phyloP scores from a whole-genome alignment of 2,888 invertebrate genomes.

The Chouioia cunea region DNA sequence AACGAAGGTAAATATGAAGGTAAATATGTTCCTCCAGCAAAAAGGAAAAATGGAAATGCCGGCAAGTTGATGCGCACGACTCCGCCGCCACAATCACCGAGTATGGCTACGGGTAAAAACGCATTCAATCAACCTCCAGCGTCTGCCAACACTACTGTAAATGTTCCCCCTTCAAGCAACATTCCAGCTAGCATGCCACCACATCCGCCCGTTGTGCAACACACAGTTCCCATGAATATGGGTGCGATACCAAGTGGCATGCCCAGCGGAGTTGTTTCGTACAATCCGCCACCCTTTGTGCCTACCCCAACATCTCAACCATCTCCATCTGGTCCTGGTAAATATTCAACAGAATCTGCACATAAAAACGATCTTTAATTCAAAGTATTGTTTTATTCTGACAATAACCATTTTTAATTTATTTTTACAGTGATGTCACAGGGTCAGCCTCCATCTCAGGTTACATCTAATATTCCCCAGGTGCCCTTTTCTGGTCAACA shows the following conservation, averaged over 20 bases:
- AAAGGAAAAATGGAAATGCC: constrained; percentile 77
- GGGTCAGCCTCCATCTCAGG: constrained; percentile 55
- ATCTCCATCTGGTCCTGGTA: constrained; percentile 58
- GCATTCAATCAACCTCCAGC: constrained; percentile 63
- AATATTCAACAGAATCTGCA: constrained; percentile 12
- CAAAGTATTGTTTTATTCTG: not conserved
- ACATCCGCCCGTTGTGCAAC: constrained; percentile 61
- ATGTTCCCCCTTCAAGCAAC: constrained; percentile 60
- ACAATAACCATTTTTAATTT: constrained; percentile 9
- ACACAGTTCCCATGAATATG: constrained; percentile 63
- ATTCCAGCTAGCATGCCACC: constrained; percentile 62
- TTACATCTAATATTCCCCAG: constrained; percentile 56
- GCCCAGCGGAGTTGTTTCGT: constrained; percentile 63
- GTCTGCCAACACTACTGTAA: constrained; percentile 56
- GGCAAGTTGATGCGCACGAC: constrained; percentile 78
- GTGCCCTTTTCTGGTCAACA: constrained; percentile 54
- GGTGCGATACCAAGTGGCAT: constrained; percentile 65
- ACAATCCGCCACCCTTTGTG: constrained; percentile 65
- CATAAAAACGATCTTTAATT: not conserved
- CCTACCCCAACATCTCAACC: constrained; percentile 63
- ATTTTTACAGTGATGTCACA: constrained; percentile 51
- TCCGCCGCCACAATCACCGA: constrained; percentile 70
- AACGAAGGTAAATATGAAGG: constrained; percentile 77
- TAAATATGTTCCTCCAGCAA: constrained; percentile 84
- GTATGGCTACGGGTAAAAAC: constrained; percentile 61